Evolutionary conservation across 2,113 vertebrate genomes (phyloP).

Genomic region (Danio rerio): DNA sequence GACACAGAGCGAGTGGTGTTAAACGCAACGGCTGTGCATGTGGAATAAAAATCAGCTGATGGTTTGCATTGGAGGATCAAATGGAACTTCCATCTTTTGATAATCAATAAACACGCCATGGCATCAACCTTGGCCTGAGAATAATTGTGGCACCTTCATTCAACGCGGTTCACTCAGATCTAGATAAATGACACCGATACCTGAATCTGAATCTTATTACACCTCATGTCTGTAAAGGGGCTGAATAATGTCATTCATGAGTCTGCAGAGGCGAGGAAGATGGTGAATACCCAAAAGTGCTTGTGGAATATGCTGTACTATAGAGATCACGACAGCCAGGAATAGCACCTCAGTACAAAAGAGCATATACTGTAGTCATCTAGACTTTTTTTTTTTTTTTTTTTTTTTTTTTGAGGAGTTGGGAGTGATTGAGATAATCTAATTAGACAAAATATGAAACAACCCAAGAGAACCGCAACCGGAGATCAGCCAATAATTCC

Average conservation of each 20-base stretch:
- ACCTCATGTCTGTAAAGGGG: not conserved
- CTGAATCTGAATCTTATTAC: not conserved
- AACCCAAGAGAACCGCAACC: not conserved
- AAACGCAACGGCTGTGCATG: not conserved
- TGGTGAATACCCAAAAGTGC: conserved; percentile 11
- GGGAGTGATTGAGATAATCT: not conserved
- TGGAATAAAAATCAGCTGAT: not conserved
- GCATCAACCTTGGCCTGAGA: not conserved
- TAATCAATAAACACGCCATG: conserved; percentile 17
- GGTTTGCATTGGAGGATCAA: not conserved
- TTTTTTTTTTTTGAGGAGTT: not conserved
- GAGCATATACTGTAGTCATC: not conserved
- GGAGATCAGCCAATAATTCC: not conserved
- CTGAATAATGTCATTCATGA: conserved; percentile 14
- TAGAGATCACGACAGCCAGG: not conserved
- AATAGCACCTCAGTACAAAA: conserved; percentile 8
- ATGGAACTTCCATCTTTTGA: not conserved
- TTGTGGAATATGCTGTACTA: not conserved
- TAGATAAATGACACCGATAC: not conserved
- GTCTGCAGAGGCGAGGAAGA: not conserved
- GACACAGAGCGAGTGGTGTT: not conserved
- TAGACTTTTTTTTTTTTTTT: not conserved
- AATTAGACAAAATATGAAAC: conserved; percentile 6
- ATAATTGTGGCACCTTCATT: not conserved
- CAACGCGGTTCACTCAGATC: not conserved